These are phyloP conservation scores for Drosophila azteca DNA, from an alignment of 1,140 invertebrate genomes.

Conservation along the genomic window DNA sequence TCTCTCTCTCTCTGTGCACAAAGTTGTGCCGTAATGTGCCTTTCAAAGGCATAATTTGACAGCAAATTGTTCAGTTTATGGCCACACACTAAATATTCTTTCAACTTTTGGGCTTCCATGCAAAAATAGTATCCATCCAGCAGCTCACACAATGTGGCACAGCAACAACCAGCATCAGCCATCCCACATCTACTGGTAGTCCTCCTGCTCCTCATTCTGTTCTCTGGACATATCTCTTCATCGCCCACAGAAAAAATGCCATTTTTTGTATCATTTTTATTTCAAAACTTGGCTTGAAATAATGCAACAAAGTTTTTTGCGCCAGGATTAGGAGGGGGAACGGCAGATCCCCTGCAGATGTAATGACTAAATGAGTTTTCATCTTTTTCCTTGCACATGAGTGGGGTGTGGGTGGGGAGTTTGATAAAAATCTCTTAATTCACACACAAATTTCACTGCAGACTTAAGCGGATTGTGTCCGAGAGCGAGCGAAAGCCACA, in stretches of 20 bases:
- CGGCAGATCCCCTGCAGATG: not conserved
- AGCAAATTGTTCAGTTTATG: constrained; percentile 71
- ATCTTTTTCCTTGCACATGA: constrained; percentile 21
- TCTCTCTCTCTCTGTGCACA: not conserved
- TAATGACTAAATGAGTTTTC: constrained; percentile 45
- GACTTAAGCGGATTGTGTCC: constrained; percentile 60
- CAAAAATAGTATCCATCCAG: constrained; percentile 53
- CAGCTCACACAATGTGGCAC: constrained; percentile 49
- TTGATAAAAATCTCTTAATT: constrained; percentile 68
- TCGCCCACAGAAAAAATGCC: constrained; percentile 12
- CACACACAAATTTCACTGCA: constrained; percentile 52
- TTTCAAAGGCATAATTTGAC: constrained; percentile 69
- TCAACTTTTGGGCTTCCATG: constrained; percentile 45
- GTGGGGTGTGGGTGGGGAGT: constrained; percentile 1
- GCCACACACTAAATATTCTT: constrained; percentile 58
- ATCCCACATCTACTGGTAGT: too few species aligned
- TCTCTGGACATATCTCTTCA: not conserved
- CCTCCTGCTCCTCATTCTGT: not conserved
- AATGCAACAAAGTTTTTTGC: constrained; percentile 66
- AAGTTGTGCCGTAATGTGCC: constrained; percentile 1
- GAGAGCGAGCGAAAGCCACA: constrained; percentile 1
- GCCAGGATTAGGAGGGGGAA: constrained; percentile 10
- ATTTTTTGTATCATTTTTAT: constrained; percentile 19
- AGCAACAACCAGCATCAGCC: not conserved
- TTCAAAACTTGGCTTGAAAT: constrained; percentile 53